Conservation (phyloP, 2,888 invertebrate species). For the Synergus umbraculus region DNA sequence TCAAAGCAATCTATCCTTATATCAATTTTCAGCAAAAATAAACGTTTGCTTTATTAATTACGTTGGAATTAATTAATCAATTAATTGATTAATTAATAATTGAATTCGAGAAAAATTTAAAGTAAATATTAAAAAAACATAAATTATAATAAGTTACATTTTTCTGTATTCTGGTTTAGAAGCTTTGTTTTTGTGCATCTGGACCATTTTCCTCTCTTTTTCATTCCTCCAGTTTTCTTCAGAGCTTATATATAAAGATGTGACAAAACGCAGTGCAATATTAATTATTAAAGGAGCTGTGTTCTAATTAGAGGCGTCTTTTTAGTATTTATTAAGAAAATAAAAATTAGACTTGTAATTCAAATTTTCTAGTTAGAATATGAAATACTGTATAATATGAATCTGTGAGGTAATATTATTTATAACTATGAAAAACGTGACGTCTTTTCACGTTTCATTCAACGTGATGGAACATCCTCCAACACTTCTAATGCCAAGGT, state of each 20-base stretch:
- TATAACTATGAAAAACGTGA: slow-evolving; percentile 1
- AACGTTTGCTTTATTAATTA: neutral
- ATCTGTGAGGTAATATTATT: slow-evolving; percentile 12
- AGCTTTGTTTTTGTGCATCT: neutral
- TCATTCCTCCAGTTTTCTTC: neutral
- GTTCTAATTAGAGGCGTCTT: neutral
- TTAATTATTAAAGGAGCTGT: neutral
- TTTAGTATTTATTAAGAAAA: neutral
- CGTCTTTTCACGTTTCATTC: neutral
- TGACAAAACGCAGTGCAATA: neutral
- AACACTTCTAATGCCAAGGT: slow-evolving; percentile 10
- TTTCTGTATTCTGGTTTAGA: neutral
- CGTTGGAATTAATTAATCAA: neutral
- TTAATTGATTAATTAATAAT: no score
- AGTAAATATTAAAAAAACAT: neutral
- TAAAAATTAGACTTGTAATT: slow-evolving; percentile 1
- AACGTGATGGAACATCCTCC: neutral
- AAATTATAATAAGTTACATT: neutral
- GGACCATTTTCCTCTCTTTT: no score
- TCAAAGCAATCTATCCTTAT: no score
- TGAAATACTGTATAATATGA: slow-evolving; percentile 18
- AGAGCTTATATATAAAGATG: neutral
- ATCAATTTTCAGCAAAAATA: neutral
- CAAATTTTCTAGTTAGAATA: slow-evolving; percentile 3
- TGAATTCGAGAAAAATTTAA: neutral